Evolutionary conservation across 1,140 invertebrate species (phyloP), one percentile per base, ranked within the genome.

Genomic region (Polypedilum pembai): DNA sequence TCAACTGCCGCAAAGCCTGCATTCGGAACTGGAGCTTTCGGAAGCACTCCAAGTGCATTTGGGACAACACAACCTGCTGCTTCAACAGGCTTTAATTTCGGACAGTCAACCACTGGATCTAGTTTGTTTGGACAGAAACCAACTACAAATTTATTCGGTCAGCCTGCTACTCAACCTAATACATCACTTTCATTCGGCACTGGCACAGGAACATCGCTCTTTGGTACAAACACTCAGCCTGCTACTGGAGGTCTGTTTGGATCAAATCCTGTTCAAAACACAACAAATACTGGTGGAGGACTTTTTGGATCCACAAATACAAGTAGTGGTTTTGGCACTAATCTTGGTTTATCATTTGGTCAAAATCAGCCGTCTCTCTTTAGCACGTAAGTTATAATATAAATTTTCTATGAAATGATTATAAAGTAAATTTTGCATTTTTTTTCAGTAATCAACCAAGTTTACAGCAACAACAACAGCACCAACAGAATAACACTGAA

Each of bases 21-120:
- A 40, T 75, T 75, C 17, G 77, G 78, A 15, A 20, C 65, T 5
- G 15, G 15, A 18, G 78, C 78, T 73, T 82, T 82, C 21, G 77
- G 78, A 3, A 21, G 80, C 8, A 77, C 75, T 40, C 80, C 80
- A 72, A 84, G 81, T 72, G 79, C 81, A 1, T 80, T 79, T 8
- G 81, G 83, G 41, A 84, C 85, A 10, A 78, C 87, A 74, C 85
- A 85, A 75, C 80, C 85, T 2, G 80, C 84, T 3, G 82, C 82
- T 3, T 81, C 82, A 7, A 80, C 81, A 66, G 77, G 76, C 8
- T 81, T 85, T 76, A 81, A 81, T 5, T 83, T 83, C 75, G 81
- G 81, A 10, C 80, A 80, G 73, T 79, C 79, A 8, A 56, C 78
- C 2, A 78, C 79, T 75, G 77, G 72, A 21, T 78, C 78, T 15